Evolutionary conservation across 1,140 invertebrate genomes (phyloP).

Genomic region (Zaprionus taronus): DNA sequence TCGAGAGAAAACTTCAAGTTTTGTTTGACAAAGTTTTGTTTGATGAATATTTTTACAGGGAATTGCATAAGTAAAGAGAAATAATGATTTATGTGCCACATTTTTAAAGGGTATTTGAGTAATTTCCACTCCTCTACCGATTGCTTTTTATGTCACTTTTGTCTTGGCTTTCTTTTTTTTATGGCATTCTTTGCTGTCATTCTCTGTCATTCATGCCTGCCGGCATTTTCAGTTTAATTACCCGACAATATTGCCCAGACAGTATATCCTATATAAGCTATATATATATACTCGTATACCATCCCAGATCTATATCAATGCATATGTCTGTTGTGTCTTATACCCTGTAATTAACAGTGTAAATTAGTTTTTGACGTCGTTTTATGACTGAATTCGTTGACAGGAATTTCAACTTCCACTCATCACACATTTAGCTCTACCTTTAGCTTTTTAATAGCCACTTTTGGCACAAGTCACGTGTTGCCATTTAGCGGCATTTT

Average conservation of each 20-base stretch:
- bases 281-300: background rate
- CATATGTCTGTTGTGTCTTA: background rate
- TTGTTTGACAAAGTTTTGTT: background rate
- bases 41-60: background rate
- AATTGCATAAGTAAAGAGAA: background rate
- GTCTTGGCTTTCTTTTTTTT: background rate
- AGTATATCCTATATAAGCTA: background rate
- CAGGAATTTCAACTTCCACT: constrained; percentile 42
- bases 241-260: background rate
- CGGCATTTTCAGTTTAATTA: background rate
- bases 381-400: constrained; percentile 44
- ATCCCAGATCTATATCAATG: background rate
- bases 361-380: constrained; percentile 16
- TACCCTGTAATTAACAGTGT: background rate
- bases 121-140: background rate
- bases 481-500: constrained; percentile 53
- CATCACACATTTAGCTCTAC: constrained; percentile 8
- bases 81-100: background rate
- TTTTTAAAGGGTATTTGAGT: background rate
- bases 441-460: constrained; percentile 33
- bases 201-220: too few relatives aligned
- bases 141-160: background rate
- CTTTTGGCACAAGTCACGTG: constrained; percentile 62
- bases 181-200: background rate
- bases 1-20: background rate